These are phyloP conservation scores for Macrotrachela quadricornifera DNA, from an alignment of 1,140 invertebrate species.

Conservation along the genomic window DNA sequence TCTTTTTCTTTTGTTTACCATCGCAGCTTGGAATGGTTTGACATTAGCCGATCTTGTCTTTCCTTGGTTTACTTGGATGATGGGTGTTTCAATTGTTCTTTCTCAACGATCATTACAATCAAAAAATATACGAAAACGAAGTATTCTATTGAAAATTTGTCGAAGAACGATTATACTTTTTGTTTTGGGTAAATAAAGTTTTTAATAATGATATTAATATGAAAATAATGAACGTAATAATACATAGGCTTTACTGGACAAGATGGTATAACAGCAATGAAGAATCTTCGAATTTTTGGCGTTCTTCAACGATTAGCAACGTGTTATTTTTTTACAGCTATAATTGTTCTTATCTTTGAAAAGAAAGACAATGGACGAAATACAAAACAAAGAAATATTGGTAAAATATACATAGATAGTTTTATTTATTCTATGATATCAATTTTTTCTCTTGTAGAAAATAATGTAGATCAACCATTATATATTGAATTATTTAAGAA, in stretches of 20 bases:
- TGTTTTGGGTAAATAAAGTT: too few relatives aligned
- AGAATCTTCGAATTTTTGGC: conserved; percentile 41
- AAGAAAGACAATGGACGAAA: background rate
- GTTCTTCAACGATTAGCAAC: conserved; percentile 61
- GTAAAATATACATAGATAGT: too few relatives aligned
- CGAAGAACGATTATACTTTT: too few relatives aligned
- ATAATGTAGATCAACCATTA: too few relatives aligned
- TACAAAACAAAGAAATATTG: too few relatives aligned
- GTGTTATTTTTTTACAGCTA: conserved; percentile 53
- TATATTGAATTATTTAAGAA: too few relatives aligned
- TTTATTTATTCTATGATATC: conserved; percentile 16
- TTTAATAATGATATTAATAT: too few relatives aligned
- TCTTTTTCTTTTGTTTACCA: conserved; percentile 49
- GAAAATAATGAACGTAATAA: too few relatives aligned
- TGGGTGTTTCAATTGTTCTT: conserved; percentile 12
- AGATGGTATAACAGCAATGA: conserved; percentile 34
- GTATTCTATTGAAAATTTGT: too few relatives aligned
- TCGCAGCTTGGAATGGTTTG: conserved; percentile 73
- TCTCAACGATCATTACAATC: too few relatives aligned
- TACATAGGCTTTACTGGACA: conserved; percentile 45
- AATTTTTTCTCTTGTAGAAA: conserved; percentile 27
- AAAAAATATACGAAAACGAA: too few relatives aligned
- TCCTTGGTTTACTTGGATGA: conserved; percentile 50
- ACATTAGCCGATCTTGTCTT: conserved; percentile 78
- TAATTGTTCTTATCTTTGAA: conserved; percentile 40